phyloP scores from a whole-genome alignment of 2,113 vertebrate species.

The Podocnemis expansa region DNA sequence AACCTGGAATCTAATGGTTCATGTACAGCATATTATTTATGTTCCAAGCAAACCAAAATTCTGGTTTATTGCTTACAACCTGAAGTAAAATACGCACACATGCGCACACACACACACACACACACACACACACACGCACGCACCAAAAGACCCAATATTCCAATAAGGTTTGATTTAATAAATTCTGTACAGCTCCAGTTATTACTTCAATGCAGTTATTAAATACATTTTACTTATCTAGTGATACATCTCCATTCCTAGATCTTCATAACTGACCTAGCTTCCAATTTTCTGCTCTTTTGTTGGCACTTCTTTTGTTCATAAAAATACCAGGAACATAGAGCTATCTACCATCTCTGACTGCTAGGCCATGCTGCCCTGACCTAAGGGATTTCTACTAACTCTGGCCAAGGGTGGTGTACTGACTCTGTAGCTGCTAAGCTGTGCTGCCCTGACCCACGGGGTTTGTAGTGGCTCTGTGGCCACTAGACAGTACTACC shows the following conservation, averaged over 20 bases:
- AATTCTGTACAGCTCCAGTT: neutral
- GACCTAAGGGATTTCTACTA: too few relatives aligned
- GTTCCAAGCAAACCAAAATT: neutral
- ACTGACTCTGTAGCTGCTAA: too few relatives aligned
- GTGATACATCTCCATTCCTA: neutral
- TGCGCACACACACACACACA: too few relatives aligned
- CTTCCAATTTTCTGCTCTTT: neutral
- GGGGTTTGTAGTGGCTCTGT: too few relatives aligned
- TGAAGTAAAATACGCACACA: too few relatives aligned
- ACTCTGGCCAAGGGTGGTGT: too few relatives aligned
- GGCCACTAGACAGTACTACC: too few relatives aligned
- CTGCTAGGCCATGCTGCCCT: too few relatives aligned
- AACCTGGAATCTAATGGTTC: neutral
- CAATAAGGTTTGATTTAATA: neutral
- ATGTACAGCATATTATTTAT: neutral
- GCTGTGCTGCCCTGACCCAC: too few relatives aligned
- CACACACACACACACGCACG: too few relatives aligned
- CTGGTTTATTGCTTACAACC: neutral
- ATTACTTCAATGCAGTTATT: neutral
- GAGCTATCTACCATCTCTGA: too few relatives aligned
- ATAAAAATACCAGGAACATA: neutral
- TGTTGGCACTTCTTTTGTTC: neutral
- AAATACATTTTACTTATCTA: neutral
- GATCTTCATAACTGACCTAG: neutral
- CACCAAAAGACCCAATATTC: too few relatives aligned